Evolutionary conservation across 2,888 invertebrate genomes (phyloP), one percentile per base, ranked within the genome.

Genomic region (Macropis europaea): DNA sequence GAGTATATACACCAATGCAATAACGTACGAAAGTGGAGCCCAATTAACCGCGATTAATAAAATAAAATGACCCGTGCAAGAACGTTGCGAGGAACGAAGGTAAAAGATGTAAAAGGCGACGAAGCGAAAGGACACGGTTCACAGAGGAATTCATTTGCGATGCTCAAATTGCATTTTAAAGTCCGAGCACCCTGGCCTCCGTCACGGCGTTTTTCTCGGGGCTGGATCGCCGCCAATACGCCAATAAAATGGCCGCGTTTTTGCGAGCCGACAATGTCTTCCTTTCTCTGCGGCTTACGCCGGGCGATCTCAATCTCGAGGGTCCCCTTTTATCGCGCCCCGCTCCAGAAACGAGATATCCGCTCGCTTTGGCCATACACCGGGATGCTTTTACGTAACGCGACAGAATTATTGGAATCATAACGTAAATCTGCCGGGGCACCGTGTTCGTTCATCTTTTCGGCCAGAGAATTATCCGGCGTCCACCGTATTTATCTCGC

Each of bases 201-300:
- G 63, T 75, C 81, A 57, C 72, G 62, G 59, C 70, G 70, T 50
- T 69, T 77, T 32, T 80, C 78, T 78, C 78, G 48, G 56, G 53
- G 57, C 75, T 86, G 86, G 84, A 84, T 57, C 66, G 56, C 60
- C 57, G 82, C 85, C 86, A 86, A 86, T 82, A 76, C 82, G 76
- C 79, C 85, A 79, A 83, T 81, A 83, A 85, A 85, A 83, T 81
- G 79, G 79, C 76, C 76, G 71, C 77, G n/a, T 81, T 78, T 81
- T 79, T 68, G 68, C 79, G 53, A 75, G 77, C 74, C 82, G 84
- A 82, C 85, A 82, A 79, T 77, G 80, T 74, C 78, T 77, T 76
- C 63, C 62, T 72, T n/a, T n/a, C 68, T 63, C 70, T 22, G 71
- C 11, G 60, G 79, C 60, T 64, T 66, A 57, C 66, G 47, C 57